Conservation (phyloP, 2,797 vertebrate species). For the Tapirus indicus region DNA sequence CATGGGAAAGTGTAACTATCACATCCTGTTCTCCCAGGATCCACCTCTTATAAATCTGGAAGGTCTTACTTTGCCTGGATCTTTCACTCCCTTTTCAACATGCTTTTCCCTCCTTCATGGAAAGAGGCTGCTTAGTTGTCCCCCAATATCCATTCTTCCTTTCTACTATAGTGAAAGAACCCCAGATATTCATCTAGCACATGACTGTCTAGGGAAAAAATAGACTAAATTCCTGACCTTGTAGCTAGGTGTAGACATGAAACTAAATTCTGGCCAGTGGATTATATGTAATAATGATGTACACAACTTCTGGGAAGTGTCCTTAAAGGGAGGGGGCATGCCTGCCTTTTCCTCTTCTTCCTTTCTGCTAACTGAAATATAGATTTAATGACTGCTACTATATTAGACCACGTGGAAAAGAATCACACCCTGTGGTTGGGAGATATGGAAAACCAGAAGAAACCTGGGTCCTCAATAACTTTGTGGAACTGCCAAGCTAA, state of each 20-base stretch:
- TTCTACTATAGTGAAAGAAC: not conserved
- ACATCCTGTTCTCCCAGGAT: not conserved
- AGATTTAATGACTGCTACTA: not conserved
- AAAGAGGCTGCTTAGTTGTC: not conserved
- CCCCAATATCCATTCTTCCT: not conserved
- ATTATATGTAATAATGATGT: not conserved
- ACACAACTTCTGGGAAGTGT: not conserved
- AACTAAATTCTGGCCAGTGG: not conserved
- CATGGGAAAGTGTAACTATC: not conserved
- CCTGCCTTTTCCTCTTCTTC: not conserved
- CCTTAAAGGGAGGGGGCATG: not conserved
- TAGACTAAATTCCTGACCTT: not conserved
- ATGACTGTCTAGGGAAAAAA: not conserved
- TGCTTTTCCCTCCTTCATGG: not conserved
- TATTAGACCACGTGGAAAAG: not conserved
- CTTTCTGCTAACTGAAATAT: not conserved
- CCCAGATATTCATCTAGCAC: not conserved
- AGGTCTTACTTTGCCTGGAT: not conserved
- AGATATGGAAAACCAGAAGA: not conserved
- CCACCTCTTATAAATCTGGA: not conserved
- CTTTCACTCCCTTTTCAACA: not conserved
- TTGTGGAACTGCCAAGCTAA: not conserved
- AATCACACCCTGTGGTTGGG: not conserved
- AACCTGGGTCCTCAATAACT: not conserved
- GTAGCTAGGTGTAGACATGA: not conserved